phyloP scores from a whole-genome alignment of 2,113 vertebrate species.

The Eurystomus gularis region DNA sequence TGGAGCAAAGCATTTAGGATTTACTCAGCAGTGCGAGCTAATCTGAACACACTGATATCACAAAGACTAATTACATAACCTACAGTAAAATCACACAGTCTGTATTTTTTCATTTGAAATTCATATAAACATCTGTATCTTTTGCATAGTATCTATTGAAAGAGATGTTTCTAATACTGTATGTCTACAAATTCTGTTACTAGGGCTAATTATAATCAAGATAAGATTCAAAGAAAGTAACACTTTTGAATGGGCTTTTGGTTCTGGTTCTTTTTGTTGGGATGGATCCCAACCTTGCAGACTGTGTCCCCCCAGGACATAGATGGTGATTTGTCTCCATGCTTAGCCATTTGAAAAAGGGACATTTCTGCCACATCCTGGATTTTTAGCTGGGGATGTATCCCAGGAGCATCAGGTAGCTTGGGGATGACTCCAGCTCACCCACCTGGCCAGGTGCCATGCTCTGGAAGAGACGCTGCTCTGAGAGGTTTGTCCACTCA shows the following conservation, averaged over 20 bases:
- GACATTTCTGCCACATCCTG: not conserved
- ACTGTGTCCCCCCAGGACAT: not conserved
- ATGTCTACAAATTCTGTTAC: not conserved
- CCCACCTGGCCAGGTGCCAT: rapidly evolving
- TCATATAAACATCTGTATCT: not conserved
- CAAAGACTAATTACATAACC: not conserved
- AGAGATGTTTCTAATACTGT: not conserved
- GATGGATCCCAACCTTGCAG: not conserved
- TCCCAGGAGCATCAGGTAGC: not conserved
- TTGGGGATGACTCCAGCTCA: not conserved
- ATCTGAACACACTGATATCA: not conserved
- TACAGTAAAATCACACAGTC: not conserved
- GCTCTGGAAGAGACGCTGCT: not conserved
- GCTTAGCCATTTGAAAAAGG: not conserved
- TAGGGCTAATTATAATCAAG: not conserved
- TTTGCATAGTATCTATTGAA: not conserved
- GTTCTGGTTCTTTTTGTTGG: not conserved
- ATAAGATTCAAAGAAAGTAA: not conserved
- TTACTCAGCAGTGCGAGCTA: not conserved
- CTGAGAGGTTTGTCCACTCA: not conserved
- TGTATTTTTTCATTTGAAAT: not conserved
- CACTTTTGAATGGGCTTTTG: not conserved
- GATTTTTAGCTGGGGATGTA: not conserved
- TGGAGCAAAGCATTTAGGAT: not conserved
- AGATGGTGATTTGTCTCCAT: not conserved